A percentile compares a stretch with the other conserved stretches of the same genome.
Conservation (phyloP, 2,888 invertebrate genomes). For the Oxyteleia sp. region DNA sequence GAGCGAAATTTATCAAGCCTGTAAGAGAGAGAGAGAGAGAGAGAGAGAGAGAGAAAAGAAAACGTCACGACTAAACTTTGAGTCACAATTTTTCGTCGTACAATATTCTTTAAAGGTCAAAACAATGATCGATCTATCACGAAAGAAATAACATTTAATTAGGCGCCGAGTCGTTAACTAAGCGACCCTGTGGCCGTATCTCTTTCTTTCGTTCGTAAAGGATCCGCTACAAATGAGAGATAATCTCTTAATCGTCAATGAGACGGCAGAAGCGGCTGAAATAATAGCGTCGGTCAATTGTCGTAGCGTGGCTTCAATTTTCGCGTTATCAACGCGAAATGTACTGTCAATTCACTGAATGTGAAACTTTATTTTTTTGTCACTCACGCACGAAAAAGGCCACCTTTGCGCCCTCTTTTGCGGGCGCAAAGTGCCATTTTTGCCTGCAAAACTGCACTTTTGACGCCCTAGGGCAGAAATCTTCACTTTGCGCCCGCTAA, state of each 20-base stretch:
- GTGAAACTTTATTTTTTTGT: too few relatives aligned
- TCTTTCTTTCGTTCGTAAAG: constrained; percentile 65
- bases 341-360: too few relatives aligned
- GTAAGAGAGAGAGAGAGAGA: too few relatives aligned
- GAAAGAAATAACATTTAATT: constrained; percentile 77
- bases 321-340: constrained; percentile 64
- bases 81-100: too few relatives aligned
- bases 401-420: too few relatives aligned
- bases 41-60: too few relatives aligned
- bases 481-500: too few relatives aligned
- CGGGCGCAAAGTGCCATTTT: too few relatives aligned
- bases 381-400: too few relatives aligned
- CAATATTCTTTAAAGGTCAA: constrained; percentile 72
- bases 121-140: constrained; percentile 77
- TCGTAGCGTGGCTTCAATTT: constrained; percentile 60
- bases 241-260: constrained; percentile 72
- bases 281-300: constrained; percentile 71
- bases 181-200: constrained; percentile 74
- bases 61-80: too few relatives aligned
- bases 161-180: constrained; percentile 77
- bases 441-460: too few relatives aligned
- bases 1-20: neutral
- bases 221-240: constrained; percentile 68
- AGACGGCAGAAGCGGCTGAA: constrained; percentile 68
- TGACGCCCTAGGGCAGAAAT: too few relatives aligned